Evolutionary conservation across 2,888 invertebrate species (phyloP).

Genomic region (Euzophera pinguis): DNA sequence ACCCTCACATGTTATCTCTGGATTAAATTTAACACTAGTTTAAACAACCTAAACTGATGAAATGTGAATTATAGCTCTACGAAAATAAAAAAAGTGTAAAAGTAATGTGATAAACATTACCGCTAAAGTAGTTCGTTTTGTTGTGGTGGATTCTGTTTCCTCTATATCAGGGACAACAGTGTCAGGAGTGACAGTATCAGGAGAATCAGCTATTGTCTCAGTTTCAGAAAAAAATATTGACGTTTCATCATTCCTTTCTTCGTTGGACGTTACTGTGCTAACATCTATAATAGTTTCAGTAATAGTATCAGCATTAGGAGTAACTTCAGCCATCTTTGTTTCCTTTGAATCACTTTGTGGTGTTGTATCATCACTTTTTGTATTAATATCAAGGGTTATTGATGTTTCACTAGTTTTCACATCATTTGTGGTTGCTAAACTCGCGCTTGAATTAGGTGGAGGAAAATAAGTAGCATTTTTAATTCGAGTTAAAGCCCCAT

Average conservation of each 20-base stretch:
- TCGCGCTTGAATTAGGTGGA: background rate
- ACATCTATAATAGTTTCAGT: too few relatives aligned
- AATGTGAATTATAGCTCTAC: too few relatives aligned
- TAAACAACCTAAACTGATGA: too few relatives aligned
- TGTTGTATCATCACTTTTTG: background rate
- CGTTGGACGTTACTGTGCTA: too few relatives aligned
- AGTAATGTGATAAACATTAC: background rate
- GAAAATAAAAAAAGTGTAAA: background rate
- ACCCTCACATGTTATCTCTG: too few relatives aligned
- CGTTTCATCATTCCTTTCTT: too few relatives aligned
- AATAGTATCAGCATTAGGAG: background rate
- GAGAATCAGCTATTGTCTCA: background rate
- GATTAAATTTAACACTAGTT: too few relatives aligned
- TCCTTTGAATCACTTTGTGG: background rate
- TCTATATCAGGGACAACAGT: conserved; percentile 9
- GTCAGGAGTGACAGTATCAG: background rate
- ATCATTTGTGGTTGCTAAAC: background rate
- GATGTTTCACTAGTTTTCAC: background rate
- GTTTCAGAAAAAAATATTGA: background rate
- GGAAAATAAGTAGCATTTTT: background rate
- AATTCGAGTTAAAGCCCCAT: background rate
- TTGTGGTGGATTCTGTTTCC: background rate
- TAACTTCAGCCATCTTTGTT: background rate
- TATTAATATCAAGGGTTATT: background rate
- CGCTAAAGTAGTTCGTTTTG: background rate